Conservation (phyloP, 2,797 vertebrate genomes). For the Aldrovandia affinis region DNA sequence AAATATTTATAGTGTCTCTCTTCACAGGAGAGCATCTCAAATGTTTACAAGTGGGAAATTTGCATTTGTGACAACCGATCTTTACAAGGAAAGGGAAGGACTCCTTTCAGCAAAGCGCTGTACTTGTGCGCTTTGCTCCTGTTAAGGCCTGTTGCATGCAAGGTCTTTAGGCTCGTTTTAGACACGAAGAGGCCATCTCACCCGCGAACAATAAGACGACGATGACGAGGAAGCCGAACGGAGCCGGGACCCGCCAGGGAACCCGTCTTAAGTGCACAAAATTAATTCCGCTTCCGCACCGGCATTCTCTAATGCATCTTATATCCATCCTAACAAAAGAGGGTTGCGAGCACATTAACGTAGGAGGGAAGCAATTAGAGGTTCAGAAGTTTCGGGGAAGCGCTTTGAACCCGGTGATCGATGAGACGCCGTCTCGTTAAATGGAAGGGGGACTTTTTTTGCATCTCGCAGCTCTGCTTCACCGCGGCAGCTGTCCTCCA, state of each 20-base stretch:
- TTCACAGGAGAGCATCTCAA: neutral
- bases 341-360: neutral
- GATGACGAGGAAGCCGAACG: neutral
- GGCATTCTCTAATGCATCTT: neutral
- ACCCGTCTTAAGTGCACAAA: constrained; percentile 31
- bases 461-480: constrained; percentile 17
- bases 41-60: neutral
- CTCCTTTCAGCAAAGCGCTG: neutral
- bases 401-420: constrained; percentile 5
- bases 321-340: constrained; percentile 8
- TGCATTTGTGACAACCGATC: neutral
- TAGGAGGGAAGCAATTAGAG: neutral
- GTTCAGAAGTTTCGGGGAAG: neutral
- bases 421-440: constrained; percentile 27
- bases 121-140: no score
- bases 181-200: neutral
- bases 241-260: neutral
- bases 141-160: neutral
- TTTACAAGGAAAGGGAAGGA: neutral
- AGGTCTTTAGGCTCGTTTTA: neutral
- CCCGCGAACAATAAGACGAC: neutral
- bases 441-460: constrained; percentile 25
- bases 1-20: neutral
- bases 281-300: neutral
- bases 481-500: constrained; percentile 24